Evolutionary conservation across 35 echinoderm and acorn worm genomes (phyloP).

Genomic region (Hemicentrotus pulcherrimus): DNA sequence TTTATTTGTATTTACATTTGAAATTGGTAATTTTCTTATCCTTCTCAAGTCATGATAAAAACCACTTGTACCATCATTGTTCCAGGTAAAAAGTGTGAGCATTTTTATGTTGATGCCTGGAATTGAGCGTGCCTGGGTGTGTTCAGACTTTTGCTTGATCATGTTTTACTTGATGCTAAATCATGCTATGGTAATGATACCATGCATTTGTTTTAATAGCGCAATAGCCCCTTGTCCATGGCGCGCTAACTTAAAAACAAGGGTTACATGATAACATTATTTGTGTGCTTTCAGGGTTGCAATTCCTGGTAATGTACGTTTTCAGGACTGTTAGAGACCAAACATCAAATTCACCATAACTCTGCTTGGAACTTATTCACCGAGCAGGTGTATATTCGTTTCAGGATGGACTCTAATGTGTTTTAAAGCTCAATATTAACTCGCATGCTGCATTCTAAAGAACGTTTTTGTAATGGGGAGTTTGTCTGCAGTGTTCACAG

Average conservation of each 20-base stretch:
- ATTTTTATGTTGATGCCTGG: neutral
- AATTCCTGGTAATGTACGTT: too few relatives aligned
- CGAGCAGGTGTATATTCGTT: neutral
- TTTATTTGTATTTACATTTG: too few relatives aligned
- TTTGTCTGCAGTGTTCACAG: neutral
- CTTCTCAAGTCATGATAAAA: constrained; percentile 4
- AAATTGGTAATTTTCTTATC: neutral
- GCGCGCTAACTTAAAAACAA: too few relatives aligned
- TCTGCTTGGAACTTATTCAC: too few relatives aligned
- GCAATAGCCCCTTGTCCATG: too few relatives aligned
- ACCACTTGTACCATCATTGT: neutral
- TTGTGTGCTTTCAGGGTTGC: too few relatives aligned
- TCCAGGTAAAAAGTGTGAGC: neutral
- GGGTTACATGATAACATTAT: too few relatives aligned
- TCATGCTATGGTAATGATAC: neutral
- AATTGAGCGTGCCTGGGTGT: neutral
- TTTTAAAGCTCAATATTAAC: neutral
- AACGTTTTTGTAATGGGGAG: neutral
- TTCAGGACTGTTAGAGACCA: too few relatives aligned
- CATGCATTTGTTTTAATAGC: neutral
- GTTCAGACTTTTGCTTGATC: neutral
- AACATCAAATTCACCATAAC: too few relatives aligned
- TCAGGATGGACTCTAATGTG: neutral
- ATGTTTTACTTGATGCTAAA: neutral
- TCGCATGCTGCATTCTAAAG: neutral